Evolutionary conservation across 1,140 invertebrate species (phyloP), one percentile per base, ranked within the genome.

Genomic region (Platyscapa corneri): DNA sequence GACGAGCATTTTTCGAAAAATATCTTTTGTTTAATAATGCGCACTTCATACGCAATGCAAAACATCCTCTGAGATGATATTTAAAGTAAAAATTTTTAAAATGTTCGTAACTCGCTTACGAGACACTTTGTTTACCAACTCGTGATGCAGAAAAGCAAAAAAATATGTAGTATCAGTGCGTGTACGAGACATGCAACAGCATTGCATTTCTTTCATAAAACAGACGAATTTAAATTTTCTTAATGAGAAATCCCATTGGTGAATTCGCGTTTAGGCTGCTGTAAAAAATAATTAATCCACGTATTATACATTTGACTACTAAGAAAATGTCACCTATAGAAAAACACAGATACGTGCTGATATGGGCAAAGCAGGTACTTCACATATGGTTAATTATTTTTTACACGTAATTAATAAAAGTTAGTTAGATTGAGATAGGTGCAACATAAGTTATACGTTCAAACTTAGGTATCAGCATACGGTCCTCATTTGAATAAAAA

Each of bases 1-100:
- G 27, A 8, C 23, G 37, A 27, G 18, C 53, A 78, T 78, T 78
- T 60, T 77, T 77, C 77, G 49, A 67, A 42, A 53, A 32, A 42
- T 37, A 12, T n/a, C 12, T 7, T 27, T 53, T 32, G n/a, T 42
- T 76, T 7, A 32, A 53, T 32, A 53, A 76, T 53, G n/a, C 14
- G 42, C 32, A 53, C 53, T 32, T 3, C 12, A 34, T 76, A 76
- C 1, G 3, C 18, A 3, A 27, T n/a, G 42, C 39, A 0, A 75
- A 75, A 60, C 30, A 46, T 42, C 23, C 42, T 53, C 12, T 30
- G 0, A 7, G 8, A 20, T 23, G 20, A 53, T 27, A 23, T 75
- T 75, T 46, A 42, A 75, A 53, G 23, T 20, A 27, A 20, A 46
- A n/a, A 46, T 42, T 49, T 76, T 30, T 18, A 53, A 76, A 76